These are phyloP conservation scores for Phortica okadai DNA, from an alignment of 2,888 invertebrate genomes.

Conservation along the genomic window DNA sequence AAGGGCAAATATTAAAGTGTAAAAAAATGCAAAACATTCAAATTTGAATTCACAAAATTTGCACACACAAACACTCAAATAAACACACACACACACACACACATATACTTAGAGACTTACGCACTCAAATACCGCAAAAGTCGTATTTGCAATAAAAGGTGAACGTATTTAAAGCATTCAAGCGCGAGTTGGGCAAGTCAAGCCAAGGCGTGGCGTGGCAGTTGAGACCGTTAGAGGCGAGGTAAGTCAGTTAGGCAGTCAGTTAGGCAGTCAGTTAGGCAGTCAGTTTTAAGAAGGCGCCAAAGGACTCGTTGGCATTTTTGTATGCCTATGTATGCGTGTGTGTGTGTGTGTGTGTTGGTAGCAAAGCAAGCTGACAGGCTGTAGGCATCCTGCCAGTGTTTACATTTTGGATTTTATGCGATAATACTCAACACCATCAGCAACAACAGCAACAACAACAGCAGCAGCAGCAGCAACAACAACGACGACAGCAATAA, in stretches of 20 bases:
- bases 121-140: conserved; percentile 40
- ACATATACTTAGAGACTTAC: not conserved
- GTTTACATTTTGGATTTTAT: conserved; percentile 69
- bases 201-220: too few relatives aligned
- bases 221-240: not conserved
- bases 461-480: conserved; percentile 1
- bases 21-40: conserved; percentile 24
- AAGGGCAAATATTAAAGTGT: not conserved
- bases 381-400: conserved; percentile 50
- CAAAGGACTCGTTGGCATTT: conserved; percentile 23
- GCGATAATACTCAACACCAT: conserved; percentile 64
- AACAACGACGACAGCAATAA: conserved; percentile 52
- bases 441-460: conserved; percentile 32
- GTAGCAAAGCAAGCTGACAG: not conserved
- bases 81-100: conserved; percentile 14
- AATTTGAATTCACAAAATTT: conserved; percentile 23
- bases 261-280: not conserved
- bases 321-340: not conserved
- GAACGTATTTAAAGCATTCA: conserved; percentile 53
- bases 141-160: conserved; percentile 56
- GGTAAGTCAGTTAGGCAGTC: conserved; percentile 1
- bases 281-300: conserved; percentile 9
- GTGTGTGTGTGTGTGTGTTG: not conserved
- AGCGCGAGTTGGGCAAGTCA: too few relatives aligned
- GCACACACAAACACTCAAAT: conserved; percentile 7